Conservation (phyloP, 2,797 vertebrate species). For the Philypnodon macrostomus region DNA sequence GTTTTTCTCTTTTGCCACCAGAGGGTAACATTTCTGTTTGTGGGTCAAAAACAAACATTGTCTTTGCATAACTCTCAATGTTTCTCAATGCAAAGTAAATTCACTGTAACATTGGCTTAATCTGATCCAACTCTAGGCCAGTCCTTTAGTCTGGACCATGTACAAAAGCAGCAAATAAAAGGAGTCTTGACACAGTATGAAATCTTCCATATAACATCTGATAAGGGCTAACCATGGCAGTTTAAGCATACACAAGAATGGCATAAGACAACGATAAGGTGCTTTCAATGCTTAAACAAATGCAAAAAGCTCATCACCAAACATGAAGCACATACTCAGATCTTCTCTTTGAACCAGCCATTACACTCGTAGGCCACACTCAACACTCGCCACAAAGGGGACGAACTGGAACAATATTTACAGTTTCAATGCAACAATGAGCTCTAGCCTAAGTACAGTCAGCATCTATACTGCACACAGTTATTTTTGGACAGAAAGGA, state of each 20-base stretch:
- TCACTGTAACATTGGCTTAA: constrained; percentile 32
- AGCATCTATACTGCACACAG: constrained; percentile 41
- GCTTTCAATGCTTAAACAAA: constrained; percentile 56
- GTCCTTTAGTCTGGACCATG: constrained; percentile 53
- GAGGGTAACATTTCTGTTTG: constrained; percentile 39
- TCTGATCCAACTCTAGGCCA: constrained; percentile 39
- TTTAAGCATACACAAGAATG: constrained; percentile 34
- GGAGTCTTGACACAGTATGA: constrained; percentile 45
- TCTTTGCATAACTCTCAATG: constrained; percentile 3
- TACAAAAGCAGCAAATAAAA: constrained; percentile 66
- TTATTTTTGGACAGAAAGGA: constrained; percentile 18
- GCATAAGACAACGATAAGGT: constrained; percentile 58
- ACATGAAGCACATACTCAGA: constrained; percentile 55
- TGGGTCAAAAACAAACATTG: no score
- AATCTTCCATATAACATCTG: constrained; percentile 50
- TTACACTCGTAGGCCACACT: constrained; percentile 53
- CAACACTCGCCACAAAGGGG: constrained; percentile 49
- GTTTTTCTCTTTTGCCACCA: constrained; percentile 44
- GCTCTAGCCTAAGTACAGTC: constrained; percentile 41
- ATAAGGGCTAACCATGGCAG: constrained; percentile 40
- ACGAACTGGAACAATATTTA: constrained; percentile 63
- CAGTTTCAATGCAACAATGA: constrained; percentile 46
- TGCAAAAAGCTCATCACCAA: constrained; percentile 58
- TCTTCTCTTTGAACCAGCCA: constrained; percentile 55
- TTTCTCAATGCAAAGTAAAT: neutral